Evolutionary conservation across 2,113 vertebrate genomes (phyloP).

Genomic region (Otis tarda): DNA sequence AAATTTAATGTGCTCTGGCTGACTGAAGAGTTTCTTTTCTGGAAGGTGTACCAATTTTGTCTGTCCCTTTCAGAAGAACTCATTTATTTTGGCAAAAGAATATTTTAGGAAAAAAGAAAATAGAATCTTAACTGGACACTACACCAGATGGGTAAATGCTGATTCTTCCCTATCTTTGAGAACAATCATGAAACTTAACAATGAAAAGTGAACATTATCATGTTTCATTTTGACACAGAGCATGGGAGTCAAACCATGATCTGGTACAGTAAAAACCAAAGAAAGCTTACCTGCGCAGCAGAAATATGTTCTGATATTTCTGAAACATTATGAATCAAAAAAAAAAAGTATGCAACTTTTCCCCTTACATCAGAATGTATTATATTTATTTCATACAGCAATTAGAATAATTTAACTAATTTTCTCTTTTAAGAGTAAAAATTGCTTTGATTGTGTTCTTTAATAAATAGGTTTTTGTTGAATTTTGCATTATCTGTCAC

Average conservation of each 20-base stretch:
- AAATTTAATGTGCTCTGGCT: not conserved
- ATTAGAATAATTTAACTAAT: constrained; percentile 4
- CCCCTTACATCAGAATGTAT: not conserved
- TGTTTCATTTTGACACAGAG: not conserved
- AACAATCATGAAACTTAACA: not conserved
- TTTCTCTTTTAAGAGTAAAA: constrained; percentile 2
- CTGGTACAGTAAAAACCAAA: not conserved
- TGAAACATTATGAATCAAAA: not conserved
- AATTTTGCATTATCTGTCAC: constrained; percentile 38
- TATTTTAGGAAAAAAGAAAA: not conserved
- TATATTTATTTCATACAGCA: constrained; percentile 21
- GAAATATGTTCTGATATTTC: not conserved
- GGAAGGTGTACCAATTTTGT: not conserved
- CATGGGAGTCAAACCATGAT: not conserved
- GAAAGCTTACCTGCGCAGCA: not conserved
- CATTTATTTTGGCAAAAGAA: not conserved
- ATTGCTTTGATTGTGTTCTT: not conserved
- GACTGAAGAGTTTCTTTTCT: not conserved
- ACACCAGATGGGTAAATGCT: not conserved
- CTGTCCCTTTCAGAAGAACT: not conserved
- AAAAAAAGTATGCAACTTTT: not conserved
- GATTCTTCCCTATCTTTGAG: not conserved
- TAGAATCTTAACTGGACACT: not conserved
- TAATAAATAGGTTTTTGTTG: not conserved
- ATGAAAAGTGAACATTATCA: constrained; percentile 21